These are phyloP conservation scores for Leptogaster cylindrica DNA, from an alignment of 2,888 invertebrate species.

Conservation along the genomic window DNA sequence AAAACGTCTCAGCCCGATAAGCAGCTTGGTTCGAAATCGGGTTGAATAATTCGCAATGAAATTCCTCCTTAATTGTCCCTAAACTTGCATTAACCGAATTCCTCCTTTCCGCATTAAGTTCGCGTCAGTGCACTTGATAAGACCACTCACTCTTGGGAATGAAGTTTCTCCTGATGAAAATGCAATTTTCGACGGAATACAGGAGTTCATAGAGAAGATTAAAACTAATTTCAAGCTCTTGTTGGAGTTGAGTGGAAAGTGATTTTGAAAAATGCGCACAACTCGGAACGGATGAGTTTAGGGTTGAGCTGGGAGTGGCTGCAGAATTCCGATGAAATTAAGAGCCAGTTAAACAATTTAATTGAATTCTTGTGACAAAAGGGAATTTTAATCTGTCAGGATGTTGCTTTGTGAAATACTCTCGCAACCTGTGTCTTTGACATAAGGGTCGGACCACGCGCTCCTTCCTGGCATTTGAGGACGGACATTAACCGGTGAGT, in stretches of 20 bases:
- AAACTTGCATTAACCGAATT: neutral
- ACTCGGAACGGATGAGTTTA: neutral
- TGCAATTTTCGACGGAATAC: constrained; percentile 19
- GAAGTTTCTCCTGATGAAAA: neutral
- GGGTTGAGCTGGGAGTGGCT: neutral
- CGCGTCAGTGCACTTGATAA: constrained; percentile 11
- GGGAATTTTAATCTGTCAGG: constrained; percentile 31
- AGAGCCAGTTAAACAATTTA: constrained; percentile 36
- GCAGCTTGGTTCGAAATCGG: no score
- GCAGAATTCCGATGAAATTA: constrained; percentile 28
- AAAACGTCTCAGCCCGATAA: no score
- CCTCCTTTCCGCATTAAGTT: neutral
- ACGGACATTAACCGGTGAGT: no score
- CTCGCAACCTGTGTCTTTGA: neutral
- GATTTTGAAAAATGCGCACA: constrained; percentile 10
- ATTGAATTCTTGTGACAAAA: constrained; percentile 35
- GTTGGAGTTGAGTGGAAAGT: neutral
- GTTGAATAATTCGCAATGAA: no score
- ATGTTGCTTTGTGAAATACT: neutral
- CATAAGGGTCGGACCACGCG: neutral
- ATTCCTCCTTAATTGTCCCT: no score
- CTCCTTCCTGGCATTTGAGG: neutral
- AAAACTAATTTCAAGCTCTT: constrained; percentile 16
- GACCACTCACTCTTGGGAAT: neutral
- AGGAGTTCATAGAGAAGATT: constrained; percentile 25